Percentiles rank a stretch among this genome's conserved stretches.
Evolutionary conservation across 2,888 invertebrate species (phyloP).

Genomic region (Nomada goodeniana): DNA sequence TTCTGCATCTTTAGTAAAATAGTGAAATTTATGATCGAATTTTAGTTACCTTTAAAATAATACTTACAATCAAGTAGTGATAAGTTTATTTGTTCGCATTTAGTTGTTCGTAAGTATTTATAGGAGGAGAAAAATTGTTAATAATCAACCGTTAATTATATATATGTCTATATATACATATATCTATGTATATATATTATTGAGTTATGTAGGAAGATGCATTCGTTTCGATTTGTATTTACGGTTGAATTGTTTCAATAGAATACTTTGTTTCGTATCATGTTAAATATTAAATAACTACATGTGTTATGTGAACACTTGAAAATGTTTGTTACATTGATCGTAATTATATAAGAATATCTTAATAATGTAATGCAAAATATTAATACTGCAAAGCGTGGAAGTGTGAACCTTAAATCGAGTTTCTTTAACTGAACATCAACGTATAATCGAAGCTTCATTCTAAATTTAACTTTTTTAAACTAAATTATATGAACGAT

Average conservation of each 20-base stretch:
- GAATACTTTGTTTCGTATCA: slow-evolving; percentile 11
- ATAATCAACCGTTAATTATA: background rate
- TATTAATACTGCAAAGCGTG: background rate
- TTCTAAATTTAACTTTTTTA: background rate
- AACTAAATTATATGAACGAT: too few species aligned
- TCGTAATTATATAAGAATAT: slow-evolving; percentile 29
- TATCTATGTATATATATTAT: slow-evolving; percentile 15
- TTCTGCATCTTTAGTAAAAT: slow-evolving; percentile 1
- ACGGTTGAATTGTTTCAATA: background rate
- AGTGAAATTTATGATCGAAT: background rate
- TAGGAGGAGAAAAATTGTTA: slow-evolving; percentile 12
- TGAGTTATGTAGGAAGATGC: slow-evolving; percentile 20
- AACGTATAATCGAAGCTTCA: background rate
- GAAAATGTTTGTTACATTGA: slow-evolving; percentile 19
- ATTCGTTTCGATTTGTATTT: slow-evolving; percentile 1
- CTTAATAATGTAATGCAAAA: slow-evolving; percentile 34
- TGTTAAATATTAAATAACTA: slow-evolving; percentile 10
- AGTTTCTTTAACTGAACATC: slow-evolving; percentile 9
- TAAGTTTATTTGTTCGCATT: slow-evolving; percentile 15
- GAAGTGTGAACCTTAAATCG: slow-evolving; percentile 10
- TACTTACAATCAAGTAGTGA: slow-evolving; percentile 20
- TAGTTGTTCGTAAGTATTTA: background rate
- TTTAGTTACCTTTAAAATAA: slow-evolving; percentile 17
- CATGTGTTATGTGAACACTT: too few species aligned
- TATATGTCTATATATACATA: too few species aligned